These are phyloP conservation scores for Oreochromis aureus DNA, from an alignment of 2,113 vertebrate genomes.

Conservation along the genomic window DNA sequence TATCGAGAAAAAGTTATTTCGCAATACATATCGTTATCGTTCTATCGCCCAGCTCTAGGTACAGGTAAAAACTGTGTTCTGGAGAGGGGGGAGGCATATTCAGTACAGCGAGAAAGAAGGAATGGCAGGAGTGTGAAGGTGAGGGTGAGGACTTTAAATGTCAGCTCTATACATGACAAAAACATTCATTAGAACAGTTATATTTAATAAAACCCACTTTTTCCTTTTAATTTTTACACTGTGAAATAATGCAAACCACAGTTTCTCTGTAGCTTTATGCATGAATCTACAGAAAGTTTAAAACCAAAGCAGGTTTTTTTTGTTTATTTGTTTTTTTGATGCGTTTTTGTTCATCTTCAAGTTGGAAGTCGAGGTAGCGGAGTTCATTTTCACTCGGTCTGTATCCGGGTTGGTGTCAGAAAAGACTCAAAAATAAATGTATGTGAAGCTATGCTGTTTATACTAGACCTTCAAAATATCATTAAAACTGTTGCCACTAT, in stretches of 20 bases:
- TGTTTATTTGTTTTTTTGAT: neutral
- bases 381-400: neutral
- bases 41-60: too few species aligned
- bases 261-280: rapidly evolving
- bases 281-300: neutral
- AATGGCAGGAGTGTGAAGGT: too few species aligned
- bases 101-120: too few species aligned
- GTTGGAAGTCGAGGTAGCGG: rapidly evolving
- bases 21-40: too few species aligned
- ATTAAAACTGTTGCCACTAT: neutral
- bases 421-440: rapidly evolving
- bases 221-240: neutral
- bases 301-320: neutral
- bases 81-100: too few species aligned
- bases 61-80: too few species aligned
- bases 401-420: rapidly evolving
- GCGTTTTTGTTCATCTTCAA: too few species aligned
- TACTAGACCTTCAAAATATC: neutral
- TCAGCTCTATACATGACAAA: neutral
- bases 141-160: too few species aligned
- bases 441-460: neutral
- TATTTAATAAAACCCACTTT: neutral
- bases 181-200: neutral
- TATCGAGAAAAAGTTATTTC: too few species aligned
- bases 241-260: neutral